Base-by-base conservation (phyloP, 1,140 invertebrate species). In the Drosophila carrolli region DNA sequence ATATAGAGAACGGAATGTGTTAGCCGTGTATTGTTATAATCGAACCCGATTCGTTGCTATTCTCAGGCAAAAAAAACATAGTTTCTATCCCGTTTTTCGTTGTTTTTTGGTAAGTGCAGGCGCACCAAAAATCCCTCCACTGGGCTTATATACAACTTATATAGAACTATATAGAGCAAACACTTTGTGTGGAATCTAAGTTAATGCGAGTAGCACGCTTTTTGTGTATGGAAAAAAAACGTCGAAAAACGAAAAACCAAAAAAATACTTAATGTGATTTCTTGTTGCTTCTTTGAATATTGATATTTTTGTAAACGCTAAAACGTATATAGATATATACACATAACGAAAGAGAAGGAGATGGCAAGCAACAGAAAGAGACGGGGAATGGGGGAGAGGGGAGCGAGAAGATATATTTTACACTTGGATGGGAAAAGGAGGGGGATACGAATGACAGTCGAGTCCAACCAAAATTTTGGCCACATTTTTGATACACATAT, bases 221-320 rank as follows among this genome's bases (percentile, higher is more conserved):
- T 85, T 85, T 85, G 81, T 85, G 82, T 85, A 81, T 78, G 81
- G 68, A 85, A 70, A 68, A 62, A 70, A 62, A 62, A 58, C 44
- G 11, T 51, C 13, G n/a, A 16, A 48, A 48, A 48, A 35, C 9
- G 7, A 40, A 50, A 55, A 71, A 65, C 5, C 4, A 58, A 58
- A 75, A 62, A 74, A 75, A 83, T 67, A 68, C 75, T 78, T 78
- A 81, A 78, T 85, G 82, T 85, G 82, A 85, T 85, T 85, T 86
- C 82, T 86, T 85, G 82, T 85, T 85, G 82, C 82, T 86, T 85
- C 81, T 84, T 84, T 83, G 66, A 83, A 83, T 83, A 83, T 84
- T 66, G 66, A 84, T 83, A 83, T 83, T 83, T 83, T 83, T 83
- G 81, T 84, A 83, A 80, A 75, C 70, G 80, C 75, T 79, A 75